Evolutionary conservation across 2,113 vertebrate species (phyloP).

Genomic region (Rhadina sibilatrix): DNA sequence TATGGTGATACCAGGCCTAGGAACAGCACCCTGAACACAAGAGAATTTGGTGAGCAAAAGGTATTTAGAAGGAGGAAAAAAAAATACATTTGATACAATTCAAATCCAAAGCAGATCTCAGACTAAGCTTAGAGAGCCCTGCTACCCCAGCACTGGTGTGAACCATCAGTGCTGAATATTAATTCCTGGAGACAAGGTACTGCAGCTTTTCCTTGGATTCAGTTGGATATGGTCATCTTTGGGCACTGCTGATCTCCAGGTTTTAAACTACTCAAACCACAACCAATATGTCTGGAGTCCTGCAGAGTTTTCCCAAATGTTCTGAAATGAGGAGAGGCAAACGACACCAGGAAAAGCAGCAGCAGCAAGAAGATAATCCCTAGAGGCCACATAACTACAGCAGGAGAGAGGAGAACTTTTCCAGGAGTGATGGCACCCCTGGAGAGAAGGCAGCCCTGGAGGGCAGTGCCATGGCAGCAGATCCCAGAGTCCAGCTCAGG

Average conservation of each 20-base stretch:
- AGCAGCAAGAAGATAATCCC: background rate
- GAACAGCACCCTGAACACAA: background rate
- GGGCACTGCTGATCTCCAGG: background rate
- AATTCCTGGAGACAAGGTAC: background rate
- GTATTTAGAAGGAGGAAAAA: background rate
- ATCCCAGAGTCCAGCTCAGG: background rate
- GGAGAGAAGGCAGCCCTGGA: background rate
- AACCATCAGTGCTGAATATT: background rate
- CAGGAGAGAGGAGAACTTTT: background rate
- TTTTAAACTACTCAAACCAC: background rate
- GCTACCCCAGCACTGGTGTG: background rate
- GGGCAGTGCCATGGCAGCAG: background rate
- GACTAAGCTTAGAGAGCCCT: background rate
- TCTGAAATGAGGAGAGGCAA: background rate
- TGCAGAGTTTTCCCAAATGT: background rate
- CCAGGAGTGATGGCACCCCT: background rate
- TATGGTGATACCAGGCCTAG: background rate
- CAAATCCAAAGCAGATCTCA: background rate
- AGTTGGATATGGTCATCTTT: background rate
- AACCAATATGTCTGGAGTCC: background rate
- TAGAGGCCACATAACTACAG: background rate
- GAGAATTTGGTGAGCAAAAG: background rate
- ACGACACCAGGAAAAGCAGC: background rate
- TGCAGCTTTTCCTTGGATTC: background rate
- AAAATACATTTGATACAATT: background rate